Evolutionary conservation across 2,888 invertebrate species (phyloP), one percentile per base, ranked within the genome.

Genomic region (Willowsia nigromaculata): DNA sequence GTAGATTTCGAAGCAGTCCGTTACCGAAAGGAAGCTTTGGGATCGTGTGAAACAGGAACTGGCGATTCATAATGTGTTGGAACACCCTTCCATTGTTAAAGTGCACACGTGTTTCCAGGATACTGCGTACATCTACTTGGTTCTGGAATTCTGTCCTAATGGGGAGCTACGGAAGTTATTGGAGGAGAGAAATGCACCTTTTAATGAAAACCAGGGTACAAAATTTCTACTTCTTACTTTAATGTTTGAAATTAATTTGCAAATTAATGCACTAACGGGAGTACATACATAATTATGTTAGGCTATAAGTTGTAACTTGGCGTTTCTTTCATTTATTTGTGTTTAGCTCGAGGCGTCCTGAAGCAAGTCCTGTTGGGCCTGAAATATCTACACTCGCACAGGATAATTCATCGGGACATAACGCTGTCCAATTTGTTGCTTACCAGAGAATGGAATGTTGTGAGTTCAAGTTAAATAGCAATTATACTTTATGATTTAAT

Each of bases 91-190:
- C 30, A 96, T 99, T 91, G 94, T 99, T 91, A 96, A 97, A 94
- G 94, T 99, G 90, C 97, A 97, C 93, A 97, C 97, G 25, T 98
- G 96, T 94, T 98, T 99, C 94, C 98, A 99, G 94, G 98, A 99
- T 95, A 95, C 95, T 86, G 96, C 97, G 93, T 97, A 97, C 95
- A 98, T 99, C 50, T 99, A 99, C 94, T 95, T 99, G 93, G 97
- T 99, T 53, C 95, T 99, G 93, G 99, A 99, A 94, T 94, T 98
- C 92, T 99, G 99, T 93, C 96, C 97, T 93, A 97, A 97, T 94
- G 98, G 98, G 81, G 98, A 98, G 94, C 94, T 99, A 90, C 97
- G 98, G 92, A 96, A 96, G 93, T 98, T 97, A 93, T 95, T 99
- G 93, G 97, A 97, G 94, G 95, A 93, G 83, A 93, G 93, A 56